Evolutionary conservation across 2,888 invertebrate species (phyloP).

Genomic region (Ormyrus rosae): DNA sequence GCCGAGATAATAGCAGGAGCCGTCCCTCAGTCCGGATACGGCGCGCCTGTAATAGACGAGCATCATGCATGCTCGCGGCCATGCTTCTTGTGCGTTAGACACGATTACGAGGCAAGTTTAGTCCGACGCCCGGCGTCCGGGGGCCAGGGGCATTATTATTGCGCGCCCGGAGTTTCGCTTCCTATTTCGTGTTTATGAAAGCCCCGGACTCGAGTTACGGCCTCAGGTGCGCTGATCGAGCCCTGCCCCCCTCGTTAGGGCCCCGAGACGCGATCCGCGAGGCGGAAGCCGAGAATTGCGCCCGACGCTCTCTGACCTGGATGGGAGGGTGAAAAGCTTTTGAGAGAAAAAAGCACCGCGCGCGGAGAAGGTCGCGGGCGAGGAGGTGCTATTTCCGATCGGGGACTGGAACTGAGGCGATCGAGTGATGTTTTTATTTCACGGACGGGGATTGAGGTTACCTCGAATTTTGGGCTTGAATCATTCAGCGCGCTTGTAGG

Average conservation of each 20-base stretch:
- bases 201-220: conserved; percentile 66
- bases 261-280: not conserved
- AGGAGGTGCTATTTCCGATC: too few relatives aligned
- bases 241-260: conserved; percentile 59
- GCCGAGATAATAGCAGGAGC: conserved; percentile 27
- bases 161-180: conserved; percentile 64
- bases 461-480: too few relatives aligned
- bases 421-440: too few relatives aligned
- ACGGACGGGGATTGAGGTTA: too few relatives aligned
- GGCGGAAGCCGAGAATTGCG: not conserved
- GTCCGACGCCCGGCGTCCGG: conserved; percentile 54
- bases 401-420: too few relatives aligned
- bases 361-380: too few relatives aligned
- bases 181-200: conserved; percentile 70
- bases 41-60: conserved; percentile 50
- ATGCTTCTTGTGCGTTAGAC: conserved; percentile 48
- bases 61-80: conserved; percentile 44
- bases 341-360: too few relatives aligned
- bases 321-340: too few relatives aligned
- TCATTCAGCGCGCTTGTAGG: too few relatives aligned
- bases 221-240: conserved; percentile 66
- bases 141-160: conserved; percentile 71
- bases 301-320: not conserved
- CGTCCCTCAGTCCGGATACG: too few relatives aligned
- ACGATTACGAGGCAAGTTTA: conserved; percentile 67